Evolutionary conservation across 2,797 vertebrate species (phyloP).

Genomic region (Coregonus suidteri): DNA sequence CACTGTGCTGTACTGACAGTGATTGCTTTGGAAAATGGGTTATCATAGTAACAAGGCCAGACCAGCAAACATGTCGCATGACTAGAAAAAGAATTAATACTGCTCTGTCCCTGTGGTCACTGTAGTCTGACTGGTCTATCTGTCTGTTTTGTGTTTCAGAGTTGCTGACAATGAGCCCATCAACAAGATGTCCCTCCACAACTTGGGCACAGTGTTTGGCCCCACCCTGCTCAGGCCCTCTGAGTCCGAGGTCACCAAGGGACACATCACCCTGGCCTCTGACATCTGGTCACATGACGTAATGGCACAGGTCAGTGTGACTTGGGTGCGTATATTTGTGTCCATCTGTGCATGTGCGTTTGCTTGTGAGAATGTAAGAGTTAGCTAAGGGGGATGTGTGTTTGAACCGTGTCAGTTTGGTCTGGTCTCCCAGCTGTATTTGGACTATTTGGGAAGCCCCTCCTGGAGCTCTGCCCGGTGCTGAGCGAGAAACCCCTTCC

Average conservation of each 20-base stretch:
- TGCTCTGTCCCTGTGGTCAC: neutral
- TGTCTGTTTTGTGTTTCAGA: slow-evolving; percentile 63
- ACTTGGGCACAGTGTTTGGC: slow-evolving; percentile 96
- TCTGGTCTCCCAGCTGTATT: slow-evolving; percentile 67
- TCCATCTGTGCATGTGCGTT: neutral
- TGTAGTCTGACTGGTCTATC: neutral
- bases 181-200: slow-evolving; percentile 99
- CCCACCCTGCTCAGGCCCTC: slow-evolving; percentile 96
- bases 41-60: neutral
- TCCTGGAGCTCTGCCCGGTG: slow-evolving; percentile 43
- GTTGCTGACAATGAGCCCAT: slow-evolving; percentile 97
- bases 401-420: slow-evolving; percentile 46
- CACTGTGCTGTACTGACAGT: neutral
- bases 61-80: neutral
- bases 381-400: neutral
- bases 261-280: slow-evolving; percentile 87
- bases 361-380: neutral
- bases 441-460: slow-evolving; percentile 45
- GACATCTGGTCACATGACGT: slow-evolving; percentile 99
- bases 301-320: slow-evolving; percentile 90
- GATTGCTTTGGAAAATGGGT: neutral
- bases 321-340: slow-evolving; percentile 12
- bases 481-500: slow-evolving; percentile 45
- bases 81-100: neutral
- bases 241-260: slow-evolving; percentile 87